These are phyloP conservation scores for Macaria notata DNA, from an alignment of 2,888 invertebrate genomes.

Conservation along the genomic window DNA sequence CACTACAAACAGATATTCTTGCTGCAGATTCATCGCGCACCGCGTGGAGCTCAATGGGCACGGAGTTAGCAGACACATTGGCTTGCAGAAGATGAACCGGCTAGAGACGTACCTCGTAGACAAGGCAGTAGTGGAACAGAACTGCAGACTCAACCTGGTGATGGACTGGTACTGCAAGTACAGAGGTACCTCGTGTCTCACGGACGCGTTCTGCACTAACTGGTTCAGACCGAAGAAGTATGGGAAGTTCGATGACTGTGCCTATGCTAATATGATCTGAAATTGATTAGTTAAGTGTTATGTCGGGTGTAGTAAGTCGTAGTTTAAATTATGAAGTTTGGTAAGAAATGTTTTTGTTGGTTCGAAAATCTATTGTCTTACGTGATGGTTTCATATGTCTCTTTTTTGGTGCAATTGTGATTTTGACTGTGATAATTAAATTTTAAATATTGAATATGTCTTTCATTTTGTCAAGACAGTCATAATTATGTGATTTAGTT, in stretches of 20 bases:
- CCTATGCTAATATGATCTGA: conserved; percentile 43
- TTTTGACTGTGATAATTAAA: too few relatives aligned
- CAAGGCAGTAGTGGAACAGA: conserved; percentile 59
- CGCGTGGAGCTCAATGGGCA: conserved; percentile 68
- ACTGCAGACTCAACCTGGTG: conserved; percentile 43
- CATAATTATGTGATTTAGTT: too few relatives aligned
- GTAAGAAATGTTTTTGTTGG: too few relatives aligned
- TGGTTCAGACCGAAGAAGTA: conserved; percentile 51
- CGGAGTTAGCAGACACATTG: conserved; percentile 72
- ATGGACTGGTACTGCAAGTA: conserved; percentile 60
- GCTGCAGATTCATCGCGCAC: conserved; percentile 68
- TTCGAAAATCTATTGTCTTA: too few relatives aligned
- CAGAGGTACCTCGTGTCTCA: conserved; percentile 44
- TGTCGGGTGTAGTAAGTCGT: too few relatives aligned
- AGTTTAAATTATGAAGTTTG: too few relatives aligned
- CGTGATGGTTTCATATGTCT: too few relatives aligned
- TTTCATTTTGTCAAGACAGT: too few relatives aligned
- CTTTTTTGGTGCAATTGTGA: too few relatives aligned
- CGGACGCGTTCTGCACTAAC: conserved; percentile 48
- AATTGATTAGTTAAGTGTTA: conserved; percentile 19
- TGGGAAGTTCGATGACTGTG: conserved; percentile 59
- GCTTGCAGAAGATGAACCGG: conserved; percentile 71
- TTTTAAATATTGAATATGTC: too few relatives aligned
- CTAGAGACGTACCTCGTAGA: conserved; percentile 63
- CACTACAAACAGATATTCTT: conserved; percentile 39